Evolutionary conservation across 2,888 invertebrate species (phyloP).

Genomic region (Pristionchus japonicus): DNA sequence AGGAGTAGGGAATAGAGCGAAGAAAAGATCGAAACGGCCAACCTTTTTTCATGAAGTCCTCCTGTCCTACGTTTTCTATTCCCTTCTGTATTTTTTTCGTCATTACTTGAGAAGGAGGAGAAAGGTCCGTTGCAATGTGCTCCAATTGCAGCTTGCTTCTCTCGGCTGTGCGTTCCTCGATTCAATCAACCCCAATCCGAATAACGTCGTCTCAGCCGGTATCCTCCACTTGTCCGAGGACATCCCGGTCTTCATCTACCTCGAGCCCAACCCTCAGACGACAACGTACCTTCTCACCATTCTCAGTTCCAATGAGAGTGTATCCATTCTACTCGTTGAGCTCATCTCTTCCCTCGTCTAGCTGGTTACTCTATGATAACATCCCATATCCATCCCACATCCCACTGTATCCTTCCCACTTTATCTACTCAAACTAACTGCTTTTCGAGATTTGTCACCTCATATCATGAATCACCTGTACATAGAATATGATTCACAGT

Average conservation of each 20-base stretch:
- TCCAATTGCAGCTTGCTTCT: conserved; percentile 80
- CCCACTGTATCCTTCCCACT: too few relatives aligned
- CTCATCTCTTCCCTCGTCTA: conserved; percentile 96
- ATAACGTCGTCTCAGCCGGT: conserved; percentile 97
- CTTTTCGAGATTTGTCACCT: too few relatives aligned
- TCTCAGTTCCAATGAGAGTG: conserved; percentile 94
- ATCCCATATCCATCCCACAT: too few relatives aligned
- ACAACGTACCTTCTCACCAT: conserved; percentile 99
- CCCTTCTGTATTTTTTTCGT: too few relatives aligned
- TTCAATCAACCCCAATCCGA: conserved; percentile 95
- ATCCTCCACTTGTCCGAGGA: conserved; percentile 94
- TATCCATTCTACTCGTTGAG: conserved; percentile 92
- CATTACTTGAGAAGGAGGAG: too few relatives aligned
- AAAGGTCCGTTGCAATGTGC: too few relatives aligned
- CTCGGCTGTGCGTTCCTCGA: conserved; percentile 96
- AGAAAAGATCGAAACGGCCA: too few relatives aligned
- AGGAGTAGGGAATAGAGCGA: too few relatives aligned
- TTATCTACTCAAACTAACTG: too few relatives aligned
- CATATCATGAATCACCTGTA: background rate
- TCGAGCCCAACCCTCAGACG: conserved; percentile 93
- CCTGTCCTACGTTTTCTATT: too few relatives aligned
- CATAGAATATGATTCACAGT: background rate
- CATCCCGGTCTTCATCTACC: conserved; percentile 93
- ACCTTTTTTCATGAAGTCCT: too few relatives aligned
- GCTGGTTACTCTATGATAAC: too few relatives aligned